Conservation (phyloP, 2,888 invertebrate species). For the Eutolmus rufibarbis region DNA sequence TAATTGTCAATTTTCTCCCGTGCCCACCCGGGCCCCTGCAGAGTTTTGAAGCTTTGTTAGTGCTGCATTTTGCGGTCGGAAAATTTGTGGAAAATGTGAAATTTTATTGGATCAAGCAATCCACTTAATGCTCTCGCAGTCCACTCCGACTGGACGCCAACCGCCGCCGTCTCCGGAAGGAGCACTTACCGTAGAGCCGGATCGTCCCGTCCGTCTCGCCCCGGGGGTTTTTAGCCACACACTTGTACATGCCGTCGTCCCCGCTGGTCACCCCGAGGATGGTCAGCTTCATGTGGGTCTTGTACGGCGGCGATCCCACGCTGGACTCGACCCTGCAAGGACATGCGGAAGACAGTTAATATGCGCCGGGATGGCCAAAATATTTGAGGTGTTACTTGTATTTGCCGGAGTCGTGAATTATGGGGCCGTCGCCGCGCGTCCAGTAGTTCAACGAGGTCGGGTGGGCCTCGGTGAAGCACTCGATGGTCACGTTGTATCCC, state of each 20-base stretch:
- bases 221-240: conserved; percentile 83
- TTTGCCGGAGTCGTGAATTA: conserved; percentile 86
- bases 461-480: conserved; percentile 92
- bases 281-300: conserved; percentile 86
- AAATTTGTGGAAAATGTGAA: conserved; percentile 40
- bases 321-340: conserved; percentile 68
- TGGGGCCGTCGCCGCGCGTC: conserved; percentile 86
- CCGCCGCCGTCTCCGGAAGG: neutral
- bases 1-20: conserved; percentile 33
- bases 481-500: conserved; percentile 83
- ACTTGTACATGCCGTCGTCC: conserved; percentile 89
- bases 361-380: neutral
- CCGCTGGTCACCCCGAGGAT: conserved; percentile 78
- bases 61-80: conserved; percentile 35
- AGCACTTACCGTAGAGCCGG: conserved; percentile 78
- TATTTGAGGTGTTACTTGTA: conserved; percentile 67
- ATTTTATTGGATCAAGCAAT: conserved; percentile 41
- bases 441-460: conserved; percentile 90
- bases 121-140: conserved; percentile 35
- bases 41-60: conserved; percentile 34
- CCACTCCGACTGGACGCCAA: neutral
- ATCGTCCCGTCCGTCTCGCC: conserved; percentile 91
- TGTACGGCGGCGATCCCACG: conserved; percentile 75
- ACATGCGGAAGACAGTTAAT: conserved; percentile 7
- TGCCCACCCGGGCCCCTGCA: neutral